A percentile compares a stretch with the other conserved stretches of the same genome.
phyloP scores from a whole-genome alignment of 92 coral and sea anemone species.

The Zoanthus sociatus region DNA sequence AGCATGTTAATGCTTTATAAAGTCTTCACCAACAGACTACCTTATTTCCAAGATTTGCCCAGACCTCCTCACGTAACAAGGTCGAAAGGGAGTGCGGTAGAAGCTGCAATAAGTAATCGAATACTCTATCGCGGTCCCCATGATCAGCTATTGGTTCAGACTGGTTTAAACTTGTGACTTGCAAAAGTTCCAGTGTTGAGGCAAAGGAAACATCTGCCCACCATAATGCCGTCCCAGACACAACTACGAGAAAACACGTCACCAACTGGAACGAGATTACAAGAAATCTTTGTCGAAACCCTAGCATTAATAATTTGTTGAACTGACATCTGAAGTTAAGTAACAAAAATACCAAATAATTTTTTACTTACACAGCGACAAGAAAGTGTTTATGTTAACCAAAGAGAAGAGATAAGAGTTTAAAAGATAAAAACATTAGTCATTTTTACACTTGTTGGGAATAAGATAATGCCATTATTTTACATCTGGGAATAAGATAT shows the following conservation, averaged over 20 bases:
- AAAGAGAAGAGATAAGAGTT: no score
- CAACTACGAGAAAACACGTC: conserved; percentile 7
- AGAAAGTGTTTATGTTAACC: no score
- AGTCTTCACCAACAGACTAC: background rate
- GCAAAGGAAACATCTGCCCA: conserved; percentile 33
- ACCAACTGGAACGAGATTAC: background rate
- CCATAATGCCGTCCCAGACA: conserved; percentile 30
- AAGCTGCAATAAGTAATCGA: conserved; percentile 4
- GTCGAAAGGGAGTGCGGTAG: conserved; percentile 29
- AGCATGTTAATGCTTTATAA: no score
- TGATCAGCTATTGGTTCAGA: background rate
- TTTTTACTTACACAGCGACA: no score
- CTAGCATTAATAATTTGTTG: background rate
- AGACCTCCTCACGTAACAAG: conserved; percentile 15
- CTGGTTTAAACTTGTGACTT: background rate
- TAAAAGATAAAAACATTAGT: no score
- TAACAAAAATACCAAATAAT: no score
- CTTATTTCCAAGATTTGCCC: conserved; percentile 5
- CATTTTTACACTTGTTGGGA: no score
- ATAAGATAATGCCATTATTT: no score
- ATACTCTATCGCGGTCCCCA: background rate
- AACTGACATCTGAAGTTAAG: no score
- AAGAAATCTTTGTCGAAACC: background rate
- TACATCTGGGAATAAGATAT: no score
- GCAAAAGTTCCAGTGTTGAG: conserved; percentile 2